phyloP scores from a whole-genome alignment of 1,140 invertebrate genomes.

The Rhopalosiphum padi region DNA sequence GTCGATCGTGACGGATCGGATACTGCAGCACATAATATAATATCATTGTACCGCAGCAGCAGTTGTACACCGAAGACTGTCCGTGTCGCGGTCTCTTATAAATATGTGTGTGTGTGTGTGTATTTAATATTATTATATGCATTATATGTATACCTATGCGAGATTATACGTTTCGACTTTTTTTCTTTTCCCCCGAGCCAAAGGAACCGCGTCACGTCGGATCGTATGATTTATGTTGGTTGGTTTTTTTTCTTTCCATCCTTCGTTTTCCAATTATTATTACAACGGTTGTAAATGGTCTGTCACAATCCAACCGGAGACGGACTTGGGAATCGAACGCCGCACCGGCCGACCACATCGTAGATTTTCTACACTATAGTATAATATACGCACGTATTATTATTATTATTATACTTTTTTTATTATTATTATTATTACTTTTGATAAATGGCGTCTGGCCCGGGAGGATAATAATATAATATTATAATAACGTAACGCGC shows the following conservation, averaged over 20 bases:
- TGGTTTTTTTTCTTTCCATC: not conserved
- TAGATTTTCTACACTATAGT: not conserved
- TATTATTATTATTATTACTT: not conserved
- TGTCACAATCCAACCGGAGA: not conserved
- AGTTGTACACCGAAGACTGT: not conserved
- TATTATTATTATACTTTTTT: not conserved
- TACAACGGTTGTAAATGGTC: conserved; percentile 27
- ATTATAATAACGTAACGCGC: not conserved
- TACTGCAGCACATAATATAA: not conserved
- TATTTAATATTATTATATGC: not conserved
- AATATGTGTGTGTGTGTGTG: too few relatives aligned
- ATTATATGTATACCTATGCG: not conserved
- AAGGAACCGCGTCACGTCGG: not conserved
- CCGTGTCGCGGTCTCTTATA: not conserved
- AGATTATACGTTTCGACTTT: not conserved
- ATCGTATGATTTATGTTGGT: not conserved
- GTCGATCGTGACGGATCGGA: conserved; percentile 14
- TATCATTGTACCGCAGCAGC: not conserved
- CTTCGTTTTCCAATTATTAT: conserved; percentile 17
- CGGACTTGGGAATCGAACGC: conserved; percentile 33
- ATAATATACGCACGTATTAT: too few relatives aligned
- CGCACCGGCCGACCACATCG: not conserved
- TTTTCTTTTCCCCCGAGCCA: not conserved
- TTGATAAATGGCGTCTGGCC: not conserved
- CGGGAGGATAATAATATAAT: not conserved